Evolutionary conservation across 2,797 vertebrate species (phyloP).

Genomic region (Halcyon badia): DNA sequence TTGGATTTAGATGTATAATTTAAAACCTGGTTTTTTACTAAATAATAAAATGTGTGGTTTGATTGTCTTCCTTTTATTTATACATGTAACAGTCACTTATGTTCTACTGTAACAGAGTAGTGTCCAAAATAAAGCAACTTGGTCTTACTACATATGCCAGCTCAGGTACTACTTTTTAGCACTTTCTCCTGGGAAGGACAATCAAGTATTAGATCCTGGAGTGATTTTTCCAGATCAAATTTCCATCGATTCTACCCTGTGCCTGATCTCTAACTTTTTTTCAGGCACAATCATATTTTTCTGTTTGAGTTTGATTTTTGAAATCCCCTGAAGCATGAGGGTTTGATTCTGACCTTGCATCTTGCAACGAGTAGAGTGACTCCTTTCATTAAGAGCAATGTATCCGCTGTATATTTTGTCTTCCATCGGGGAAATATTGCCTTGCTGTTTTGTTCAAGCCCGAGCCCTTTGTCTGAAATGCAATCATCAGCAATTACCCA

Average conservation of each 20-base stretch:
- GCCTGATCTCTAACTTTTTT: not conserved
- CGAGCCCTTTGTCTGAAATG: not conserved
- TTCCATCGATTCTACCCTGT: not conserved
- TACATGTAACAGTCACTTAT: not conserved
- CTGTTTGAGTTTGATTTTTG: not conserved
- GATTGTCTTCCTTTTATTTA: not conserved
- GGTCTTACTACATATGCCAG: not conserved
- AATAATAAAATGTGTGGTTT: not conserved
- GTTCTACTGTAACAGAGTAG: not conserved
- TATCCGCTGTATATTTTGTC: not conserved
- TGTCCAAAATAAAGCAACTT: not conserved
- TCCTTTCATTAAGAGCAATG: not conserved
- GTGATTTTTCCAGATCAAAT: not conserved
- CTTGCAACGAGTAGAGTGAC: not conserved
- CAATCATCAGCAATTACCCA: conserved; percentile 30
- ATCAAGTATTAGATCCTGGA: not conserved
- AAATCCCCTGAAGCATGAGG: not conserved
- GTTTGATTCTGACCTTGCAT: not conserved
- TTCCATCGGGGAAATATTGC: not conserved
- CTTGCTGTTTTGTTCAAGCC: not conserved
- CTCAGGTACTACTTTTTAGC: not conserved
- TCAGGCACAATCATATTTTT: not conserved
- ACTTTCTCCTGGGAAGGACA: not conserved
- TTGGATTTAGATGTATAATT: not conserved
- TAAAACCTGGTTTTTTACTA: not conserved